Base-by-base conservation (phyloP, 2,113 vertebrate species). In the Chionomys nivalis region DNA sequence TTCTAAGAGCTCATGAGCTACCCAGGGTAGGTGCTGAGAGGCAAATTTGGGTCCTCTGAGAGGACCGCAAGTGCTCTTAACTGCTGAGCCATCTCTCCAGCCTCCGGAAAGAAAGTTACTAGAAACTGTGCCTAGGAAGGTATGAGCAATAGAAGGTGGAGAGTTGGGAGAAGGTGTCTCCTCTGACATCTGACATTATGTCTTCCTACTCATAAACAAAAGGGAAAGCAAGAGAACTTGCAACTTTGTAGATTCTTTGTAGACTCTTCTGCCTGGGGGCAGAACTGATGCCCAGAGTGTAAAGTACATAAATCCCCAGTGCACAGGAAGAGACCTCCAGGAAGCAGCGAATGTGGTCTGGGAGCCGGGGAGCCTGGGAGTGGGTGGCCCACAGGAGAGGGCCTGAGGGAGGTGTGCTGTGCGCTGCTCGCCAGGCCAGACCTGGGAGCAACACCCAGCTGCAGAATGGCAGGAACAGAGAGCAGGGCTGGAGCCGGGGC, bases 281-380 rank as follows among this genome's bases (percentile, higher is more conserved):
- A 33, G 23, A 47, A 44, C 47, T 21, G 39, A 6, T 5, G 31
- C 47, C 55, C 66, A 23, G n/a, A 13, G 3, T 0, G 9, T 19
- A 23, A 66, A 87, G 10, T 19, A 1, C 26, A 31, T 26, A 52
- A 7, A 16, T 26, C 61, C 58, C 23, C 7, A 19, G n/a, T 2
- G 0, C 2, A 0, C 0, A 44, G 19, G 23, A 24, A 85, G 47
- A 49, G 14, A 73, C 0, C 12, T n/a, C 63, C n/a, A 5, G 31
- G 66, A 86, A 81, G 72, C 28, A 47, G 4, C 26, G 2, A 16
- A 7, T 10, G 5, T 5, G 85, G 1, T 7, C 36, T n/a, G 78
- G 70, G 58, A 55, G 42, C 33, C 52, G 9, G 26, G 39, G 28
- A 14, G 17, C 33, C 39, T 5, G 33, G 36, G 39, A 65, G 58